phyloP scores from a whole-genome alignment of 2,888 invertebrate species.

The Heliconius aoede region DNA sequence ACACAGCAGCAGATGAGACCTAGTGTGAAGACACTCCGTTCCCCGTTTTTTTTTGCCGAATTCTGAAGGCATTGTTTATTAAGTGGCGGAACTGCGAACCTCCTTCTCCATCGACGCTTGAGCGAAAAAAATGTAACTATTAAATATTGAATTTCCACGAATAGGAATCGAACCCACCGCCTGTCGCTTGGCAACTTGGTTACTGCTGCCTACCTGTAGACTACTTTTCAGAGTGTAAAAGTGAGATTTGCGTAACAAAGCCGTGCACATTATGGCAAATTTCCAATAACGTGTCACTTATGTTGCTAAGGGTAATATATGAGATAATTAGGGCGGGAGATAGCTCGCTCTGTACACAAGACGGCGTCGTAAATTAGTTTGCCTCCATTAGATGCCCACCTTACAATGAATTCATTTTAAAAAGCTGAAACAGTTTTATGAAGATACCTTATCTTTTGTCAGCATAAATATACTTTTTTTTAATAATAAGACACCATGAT shows the following conservation, averaged over 20 bases:
- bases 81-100: no score
- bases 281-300: slow-evolving; percentile 80
- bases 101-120: no score
- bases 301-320: slow-evolving; percentile 82
- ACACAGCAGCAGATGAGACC: no score
- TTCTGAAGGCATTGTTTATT: no score
- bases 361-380: slow-evolving; percentile 61
- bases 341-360: slow-evolving; percentile 68
- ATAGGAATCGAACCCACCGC: no score
- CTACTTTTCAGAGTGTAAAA: neutral
- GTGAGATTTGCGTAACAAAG: slow-evolving; percentile 25
- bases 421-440: slow-evolving; percentile 22
- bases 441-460: neutral
- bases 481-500: neutral
- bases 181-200: neutral
- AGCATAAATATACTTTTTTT: neutral
- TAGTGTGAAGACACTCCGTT: no score
- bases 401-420: slow-evolving; percentile 45
- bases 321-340: slow-evolving; percentile 77
- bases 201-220: neutral
- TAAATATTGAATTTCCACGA: no score
- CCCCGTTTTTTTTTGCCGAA: no score
- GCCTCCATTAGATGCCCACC: slow-evolving; percentile 54
- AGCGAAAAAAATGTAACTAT: no score
- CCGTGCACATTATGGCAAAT: slow-evolving; percentile 66